A percentile compares a stretch with the other conserved stretches of the same genome.
These are phyloP conservation scores for Hirtodrosophila alboralis DNA, from an alignment of 2,888 invertebrate genomes.

Conservation along the genomic window DNA sequence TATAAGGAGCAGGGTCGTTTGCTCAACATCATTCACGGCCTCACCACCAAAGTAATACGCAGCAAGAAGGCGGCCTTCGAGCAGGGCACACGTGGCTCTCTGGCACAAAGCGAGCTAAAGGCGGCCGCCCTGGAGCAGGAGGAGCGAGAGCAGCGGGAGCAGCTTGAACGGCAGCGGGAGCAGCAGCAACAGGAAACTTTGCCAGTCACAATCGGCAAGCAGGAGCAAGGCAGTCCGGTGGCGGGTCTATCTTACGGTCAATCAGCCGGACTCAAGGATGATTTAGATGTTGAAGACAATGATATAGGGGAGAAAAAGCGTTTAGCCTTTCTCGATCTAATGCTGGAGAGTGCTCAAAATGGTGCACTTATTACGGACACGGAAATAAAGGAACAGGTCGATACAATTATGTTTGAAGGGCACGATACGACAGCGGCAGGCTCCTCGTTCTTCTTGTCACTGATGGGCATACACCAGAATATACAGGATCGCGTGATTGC, in stretches of 20 bases:
- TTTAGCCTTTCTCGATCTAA: constrained; percentile 93
- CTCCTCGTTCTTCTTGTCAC: constrained; percentile 91
- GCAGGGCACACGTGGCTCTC: constrained; percentile 86
- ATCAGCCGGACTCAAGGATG: constrained; percentile 90
- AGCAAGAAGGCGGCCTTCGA: constrained; percentile 91
- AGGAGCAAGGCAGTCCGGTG: constrained; percentile 82
- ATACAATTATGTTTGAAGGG: constrained; percentile 95
- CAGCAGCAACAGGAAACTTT: not conserved
- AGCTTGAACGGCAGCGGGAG: constrained; percentile 11
- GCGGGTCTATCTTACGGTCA: constrained; percentile 90
- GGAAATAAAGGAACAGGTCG: constrained; percentile 93
- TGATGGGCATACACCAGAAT: constrained; percentile 90
- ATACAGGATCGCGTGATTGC: constrained; percentile 90
- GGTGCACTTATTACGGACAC: constrained; percentile 89
- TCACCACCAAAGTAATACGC: constrained; percentile 91
- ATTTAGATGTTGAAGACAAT: constrained; percentile 91
- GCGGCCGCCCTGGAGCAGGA: constrained; percentile 61
- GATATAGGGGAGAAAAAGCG: constrained; percentile 93
- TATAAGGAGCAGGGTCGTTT: constrained; percentile 90
- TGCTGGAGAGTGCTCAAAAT: constrained; percentile 91
- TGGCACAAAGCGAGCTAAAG: constrained; percentile 77
- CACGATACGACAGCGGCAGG: constrained; percentile 93
- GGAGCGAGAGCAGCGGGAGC: constrained; percentile 29
- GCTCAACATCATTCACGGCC: constrained; percentile 90
- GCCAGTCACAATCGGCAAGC: constrained; percentile 3